These are phyloP conservation scores for Hemicordylus capensis DNA, from an alignment of 2,113 vertebrate species.

Conservation along the genomic window DNA sequence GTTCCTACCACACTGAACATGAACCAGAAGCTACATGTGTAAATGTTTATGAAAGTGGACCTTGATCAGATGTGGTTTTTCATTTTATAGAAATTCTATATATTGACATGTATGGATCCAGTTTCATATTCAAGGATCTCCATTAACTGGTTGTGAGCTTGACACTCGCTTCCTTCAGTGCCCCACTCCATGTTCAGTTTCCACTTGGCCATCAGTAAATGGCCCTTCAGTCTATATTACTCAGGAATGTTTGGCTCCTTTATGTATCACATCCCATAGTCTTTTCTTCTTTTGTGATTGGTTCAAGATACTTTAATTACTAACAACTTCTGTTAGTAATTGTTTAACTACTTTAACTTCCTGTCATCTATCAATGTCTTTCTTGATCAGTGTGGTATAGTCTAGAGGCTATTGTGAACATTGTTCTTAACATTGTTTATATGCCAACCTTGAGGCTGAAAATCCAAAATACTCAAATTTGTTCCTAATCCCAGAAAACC, in stretches of 20 bases:
- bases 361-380: too few relatives aligned
- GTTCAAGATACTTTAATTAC: too few relatives aligned
- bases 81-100: background rate
- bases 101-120: background rate
- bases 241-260: too few relatives aligned
- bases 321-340: too few relatives aligned
- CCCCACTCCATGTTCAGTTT: too few relatives aligned
- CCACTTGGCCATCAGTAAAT: too few relatives aligned
- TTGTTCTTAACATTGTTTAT: background rate
- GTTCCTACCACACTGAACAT: background rate
- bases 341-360: too few relatives aligned
- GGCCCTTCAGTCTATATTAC: too few relatives aligned
- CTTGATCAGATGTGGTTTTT: background rate
- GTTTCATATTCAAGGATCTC: background rate
- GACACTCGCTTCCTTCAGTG: too few relatives aligned
- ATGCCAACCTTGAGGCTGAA: background rate
- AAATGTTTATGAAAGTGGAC: background rate
- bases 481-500: background rate
- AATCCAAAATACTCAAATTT: background rate
- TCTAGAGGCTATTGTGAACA: background rate
- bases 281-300: background rate
- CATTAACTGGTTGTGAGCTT: background rate
- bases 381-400: too few relatives aligned
- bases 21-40: background rate
- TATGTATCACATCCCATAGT: background rate